Evolutionary conservation across 1,140 invertebrate genomes (phyloP).

Genomic region (Anastatus disparis): DNA sequence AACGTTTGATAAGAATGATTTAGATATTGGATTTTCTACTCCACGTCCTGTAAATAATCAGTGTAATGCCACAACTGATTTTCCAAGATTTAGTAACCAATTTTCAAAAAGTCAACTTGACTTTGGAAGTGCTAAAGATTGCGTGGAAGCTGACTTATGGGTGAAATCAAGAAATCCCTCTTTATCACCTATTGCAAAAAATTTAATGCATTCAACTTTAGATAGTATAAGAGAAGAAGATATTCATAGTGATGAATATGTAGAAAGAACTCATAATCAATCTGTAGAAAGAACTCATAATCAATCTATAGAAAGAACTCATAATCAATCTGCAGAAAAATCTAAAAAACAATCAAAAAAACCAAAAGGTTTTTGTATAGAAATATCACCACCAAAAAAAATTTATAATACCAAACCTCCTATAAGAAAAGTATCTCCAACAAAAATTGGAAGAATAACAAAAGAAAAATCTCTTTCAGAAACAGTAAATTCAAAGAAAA

Average conservation of each 20-base stretch:
- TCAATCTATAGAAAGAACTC: too few relatives aligned
- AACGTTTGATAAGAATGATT: slow-evolving; percentile 38
- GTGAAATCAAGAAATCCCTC: slow-evolving; percentile 42
- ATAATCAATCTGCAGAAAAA: too few relatives aligned
- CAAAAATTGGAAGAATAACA: slow-evolving; percentile 46
- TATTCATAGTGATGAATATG: not conserved
- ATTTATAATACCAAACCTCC: slow-evolving; percentile 1
- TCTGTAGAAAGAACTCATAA: too few relatives aligned
- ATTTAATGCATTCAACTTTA: slow-evolving; percentile 20
- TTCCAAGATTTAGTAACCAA: not conserved
- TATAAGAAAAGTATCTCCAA: slow-evolving; percentile 44
- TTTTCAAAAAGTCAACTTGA: slow-evolving; percentile 39
- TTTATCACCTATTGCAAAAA: slow-evolving; percentile 20
- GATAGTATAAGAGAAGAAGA: slow-evolving; percentile 36
- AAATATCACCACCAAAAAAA: slow-evolving; percentile 54
- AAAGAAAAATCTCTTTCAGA: slow-evolving; percentile 49
- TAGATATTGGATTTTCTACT: slow-evolving; percentile 36
- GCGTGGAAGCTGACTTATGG: slow-evolving; percentile 57
- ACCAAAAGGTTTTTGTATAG: slow-evolving; percentile 43
- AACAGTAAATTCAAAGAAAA: slow-evolving; percentile 44
- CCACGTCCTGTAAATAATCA: slow-evolving; percentile 39
- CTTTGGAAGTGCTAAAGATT: slow-evolving; percentile 42
- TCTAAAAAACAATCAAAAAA: not conserved
- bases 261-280: too few relatives aligned
- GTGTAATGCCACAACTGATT: slow-evolving; percentile 5